Conservation (phyloP, 2,113 vertebrate genomes). For the Isichthys henryi region DNA sequence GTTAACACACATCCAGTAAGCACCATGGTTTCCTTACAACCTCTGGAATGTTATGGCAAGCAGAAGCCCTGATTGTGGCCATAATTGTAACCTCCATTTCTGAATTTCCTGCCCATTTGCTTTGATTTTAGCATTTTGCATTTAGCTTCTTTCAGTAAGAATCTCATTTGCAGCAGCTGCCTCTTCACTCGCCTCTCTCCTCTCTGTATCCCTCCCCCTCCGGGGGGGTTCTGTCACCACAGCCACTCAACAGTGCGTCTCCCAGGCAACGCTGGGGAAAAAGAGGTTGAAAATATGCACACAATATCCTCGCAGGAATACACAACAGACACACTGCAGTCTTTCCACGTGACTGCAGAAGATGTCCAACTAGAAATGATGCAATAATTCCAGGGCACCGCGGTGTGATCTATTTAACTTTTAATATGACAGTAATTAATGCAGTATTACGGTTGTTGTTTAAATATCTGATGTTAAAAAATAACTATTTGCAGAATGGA, state of each 20-base stretch:
- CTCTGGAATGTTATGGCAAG: background rate
- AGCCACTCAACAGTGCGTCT: background rate
- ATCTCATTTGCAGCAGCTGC: background rate
- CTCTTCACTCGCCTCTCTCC: background rate
- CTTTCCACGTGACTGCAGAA: background rate
- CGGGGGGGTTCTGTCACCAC: background rate
- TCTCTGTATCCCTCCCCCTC: background rate
- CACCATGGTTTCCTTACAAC: background rate
- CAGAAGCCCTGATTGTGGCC: background rate
- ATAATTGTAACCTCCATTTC: background rate
- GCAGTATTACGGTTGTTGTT: background rate
- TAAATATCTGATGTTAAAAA: background rate
- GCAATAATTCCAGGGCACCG: background rate
- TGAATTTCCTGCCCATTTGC: background rate
- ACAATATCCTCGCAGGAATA: conserved; percentile 5
- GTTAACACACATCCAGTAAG: background rate
- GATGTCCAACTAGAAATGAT: background rate
- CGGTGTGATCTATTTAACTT: background rate
- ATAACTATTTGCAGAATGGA: background rate
- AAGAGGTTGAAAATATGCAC: conserved; percentile 13
- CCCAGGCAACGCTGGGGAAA: conserved; percentile 10
- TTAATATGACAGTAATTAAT: background rate
- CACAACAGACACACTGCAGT: conserved; percentile 1
- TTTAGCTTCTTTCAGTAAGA: background rate
- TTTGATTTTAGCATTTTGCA: background rate